Evolutionary conservation across 1,140 invertebrate genomes (phyloP), one percentile per base, ranked within the genome.

Genomic region (Battus philenor): DNA sequence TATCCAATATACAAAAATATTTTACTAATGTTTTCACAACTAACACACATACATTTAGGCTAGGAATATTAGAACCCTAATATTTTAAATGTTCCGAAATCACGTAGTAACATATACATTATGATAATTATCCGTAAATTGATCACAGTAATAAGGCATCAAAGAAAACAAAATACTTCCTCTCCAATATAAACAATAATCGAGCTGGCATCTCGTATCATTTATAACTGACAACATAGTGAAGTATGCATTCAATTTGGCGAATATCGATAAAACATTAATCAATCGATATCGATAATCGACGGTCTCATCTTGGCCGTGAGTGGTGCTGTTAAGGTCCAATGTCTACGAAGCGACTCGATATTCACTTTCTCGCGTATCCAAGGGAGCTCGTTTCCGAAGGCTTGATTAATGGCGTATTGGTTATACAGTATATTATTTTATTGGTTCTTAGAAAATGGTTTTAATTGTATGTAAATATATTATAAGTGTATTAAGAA

Each of bases 321-420:
- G 7, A 36, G n/a, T 9, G 9, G 9, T 29, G 26, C 18, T 17
- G 32, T 33, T 33, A 33, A 9, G 9, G 33, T 18, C 16, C 17
- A 20, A 16, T 18, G 17, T n/a, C n/a, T n/a, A n/a, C n/a, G n/a
- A n/a, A n/a, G n/a, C n/a, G 12, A 11, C 10, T 41, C 12, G 20
- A 8, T 13, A n/a, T 26, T 15, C 12, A 41, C 38, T 41, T 41
- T 41, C 38, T 26, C 24, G 38, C 33, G 33, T 26, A 39, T 22
- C 20, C 38, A 26, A 41, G 38, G 38, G 24, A 41, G 38, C 38
- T 41, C 17, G 38, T 41, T 41, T 29, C 8, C 11, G 38, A 41
- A 29, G 13, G n/a, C 24, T n/a, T 29, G 38, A 41, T 41, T 41
- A 41, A 41, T 41, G 24, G 38, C 24, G 38, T 22, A 41, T 41